These are phyloP conservation scores for Spisula subtruncata DNA, from an alignment of 2,888 invertebrate genomes.

Conservation along the genomic window DNA sequence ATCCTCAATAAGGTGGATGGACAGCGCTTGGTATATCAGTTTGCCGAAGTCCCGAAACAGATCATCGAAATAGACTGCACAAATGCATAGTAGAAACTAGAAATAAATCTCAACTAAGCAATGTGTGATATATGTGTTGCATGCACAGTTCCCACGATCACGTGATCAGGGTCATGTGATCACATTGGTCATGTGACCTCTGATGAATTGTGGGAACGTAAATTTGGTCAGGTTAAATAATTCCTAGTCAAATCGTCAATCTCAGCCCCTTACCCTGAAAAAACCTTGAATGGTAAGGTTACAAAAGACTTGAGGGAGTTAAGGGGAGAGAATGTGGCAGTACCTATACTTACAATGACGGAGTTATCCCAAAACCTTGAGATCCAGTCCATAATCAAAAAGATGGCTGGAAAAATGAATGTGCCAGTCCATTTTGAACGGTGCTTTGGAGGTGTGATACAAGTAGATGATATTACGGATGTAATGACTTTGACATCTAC, in stretches of 20 bases:
- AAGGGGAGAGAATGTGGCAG: constrained; percentile 2
- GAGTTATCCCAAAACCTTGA: not conserved
- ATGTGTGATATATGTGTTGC: constrained; percentile 46
- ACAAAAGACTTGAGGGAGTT: not conserved
- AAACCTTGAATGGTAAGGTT: not conserved
- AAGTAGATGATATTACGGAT: not conserved
- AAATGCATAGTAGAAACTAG: constrained; percentile 62
- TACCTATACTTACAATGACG: not conserved
- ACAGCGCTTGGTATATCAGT: constrained; percentile 99
- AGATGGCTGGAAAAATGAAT: constrained; percentile 8
- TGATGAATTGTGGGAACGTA: not conserved
- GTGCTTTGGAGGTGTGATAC: not conserved
- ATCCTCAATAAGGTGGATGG: constrained; percentile 99
- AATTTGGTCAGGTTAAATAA: constrained; percentile 28
- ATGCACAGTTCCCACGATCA: constrained; percentile 40
- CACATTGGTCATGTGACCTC: constrained; percentile 38
- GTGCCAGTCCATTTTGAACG: constrained; percentile 14
- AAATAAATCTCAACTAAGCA: constrained; percentile 36
- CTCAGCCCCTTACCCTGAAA: constrained; percentile 11
- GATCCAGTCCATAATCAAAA: constrained; percentile 7
- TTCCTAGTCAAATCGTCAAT: constrained; percentile 42
- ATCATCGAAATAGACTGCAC: constrained; percentile 98
- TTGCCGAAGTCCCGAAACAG: constrained; percentile 99
- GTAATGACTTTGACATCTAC: not conserved
- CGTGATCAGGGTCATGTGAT: constrained; percentile 50